Percentiles rank a stretch among this genome's conserved stretches.
These are phyloP conservation scores for Glareola pratincola DNA, from an alignment of 2,113 vertebrate species.

Conservation along the genomic window DNA sequence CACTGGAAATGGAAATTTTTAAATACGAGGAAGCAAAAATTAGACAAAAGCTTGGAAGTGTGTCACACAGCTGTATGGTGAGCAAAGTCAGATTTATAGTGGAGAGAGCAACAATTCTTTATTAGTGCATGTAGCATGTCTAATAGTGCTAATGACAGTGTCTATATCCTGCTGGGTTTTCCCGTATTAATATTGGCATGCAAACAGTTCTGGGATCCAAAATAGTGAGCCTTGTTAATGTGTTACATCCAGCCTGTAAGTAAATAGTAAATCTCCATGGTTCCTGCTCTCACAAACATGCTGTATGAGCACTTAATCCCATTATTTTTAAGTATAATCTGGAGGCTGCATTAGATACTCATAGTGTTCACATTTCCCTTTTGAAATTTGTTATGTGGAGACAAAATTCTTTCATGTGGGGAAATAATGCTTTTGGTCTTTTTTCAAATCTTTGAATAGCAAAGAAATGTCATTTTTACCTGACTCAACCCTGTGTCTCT, in stretches of 20 bases:
- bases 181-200: neutral
- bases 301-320: neutral
- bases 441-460: constrained; percentile 12
- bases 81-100: neutral
- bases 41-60: neutral
- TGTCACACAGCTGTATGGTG: neutral
- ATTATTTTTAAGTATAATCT: neutral
- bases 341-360: neutral
- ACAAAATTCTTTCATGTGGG: neutral
- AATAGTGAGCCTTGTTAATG: neutral
- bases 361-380: neutral
- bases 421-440: neutral
- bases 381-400: neutral
- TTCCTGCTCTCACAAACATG: neutral
- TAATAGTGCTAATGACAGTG: neutral
- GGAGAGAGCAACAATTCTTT: neutral
- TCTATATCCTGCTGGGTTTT: neutral
- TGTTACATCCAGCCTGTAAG: neutral
- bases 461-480: constrained; percentile 36
- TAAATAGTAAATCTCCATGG: neutral
- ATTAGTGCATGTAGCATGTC: neutral
- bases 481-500: neutral
- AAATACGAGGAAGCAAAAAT: neutral
- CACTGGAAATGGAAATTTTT: neutral
- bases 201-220: neutral